Evolutionary conservation across 2,113 vertebrate genomes (phyloP), one percentile per base, ranked within the genome.

Genomic region (Hipposideros armiger): DNA sequence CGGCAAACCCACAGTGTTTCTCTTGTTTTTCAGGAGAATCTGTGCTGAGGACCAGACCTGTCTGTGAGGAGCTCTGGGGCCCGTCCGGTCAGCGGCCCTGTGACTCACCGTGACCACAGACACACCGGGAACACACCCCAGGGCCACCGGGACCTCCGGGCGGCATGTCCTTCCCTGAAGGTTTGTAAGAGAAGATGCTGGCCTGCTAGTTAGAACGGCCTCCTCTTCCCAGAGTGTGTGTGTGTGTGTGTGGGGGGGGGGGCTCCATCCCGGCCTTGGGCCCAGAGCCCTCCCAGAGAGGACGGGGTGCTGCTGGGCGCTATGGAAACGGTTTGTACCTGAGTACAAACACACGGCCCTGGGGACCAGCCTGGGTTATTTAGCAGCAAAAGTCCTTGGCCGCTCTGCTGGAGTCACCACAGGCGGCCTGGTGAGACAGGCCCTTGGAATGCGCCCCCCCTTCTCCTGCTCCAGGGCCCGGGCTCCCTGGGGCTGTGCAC

Each of bases 381-480:
- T 98, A 97, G 96, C 74, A 91, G 95, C 92, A n/a, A 70, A 28
- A 86, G 95, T 96, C 95, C 96, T 98, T 97, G 96, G 96, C 97
- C 97, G 5, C 42, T 62, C 91, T 36, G 45, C 0, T 0, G 3
- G 9, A 87, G 67, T 90, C 96, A 84, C 87, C 94, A 45, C 64
- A 77, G 67, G 77, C 15, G 30, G 96, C 87, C 95, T 91, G 36
- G 10, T 91, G 83, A 90, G 56, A 14, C 30, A 47, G 47, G 76
- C 58, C 87, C 62, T 78, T 62, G 90, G 3, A 45, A 92, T 84
- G 97, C 15, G 14, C 36, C 66, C 60, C 19, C 47, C 8, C 9
- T 16, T 0, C 0, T 47, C 82, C 64, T 14, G 47, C 22, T 66
- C 47, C 9, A 0, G 28, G 74, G 47, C 56, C 66, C 2, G 5